Percentiles rank a stretch among this genome's conserved stretches.
These are phyloP conservation scores for Nemapogon koenigi DNA, from an alignment of 2,888 invertebrate genomes.

Conservation along the genomic window DNA sequence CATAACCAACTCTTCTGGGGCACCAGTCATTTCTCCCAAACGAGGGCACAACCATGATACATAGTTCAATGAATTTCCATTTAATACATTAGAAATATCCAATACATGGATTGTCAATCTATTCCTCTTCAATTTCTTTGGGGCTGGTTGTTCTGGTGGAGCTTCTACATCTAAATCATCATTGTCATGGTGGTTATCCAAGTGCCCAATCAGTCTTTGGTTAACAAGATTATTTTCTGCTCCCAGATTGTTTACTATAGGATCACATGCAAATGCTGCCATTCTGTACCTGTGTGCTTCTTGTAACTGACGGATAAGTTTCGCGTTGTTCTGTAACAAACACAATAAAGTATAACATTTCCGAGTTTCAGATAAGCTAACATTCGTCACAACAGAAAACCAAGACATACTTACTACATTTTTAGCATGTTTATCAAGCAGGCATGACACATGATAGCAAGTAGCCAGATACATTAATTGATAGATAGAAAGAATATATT, in stretches of 20 bases:
- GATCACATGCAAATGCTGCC: conserved; percentile 60
- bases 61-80: conserved; percentile 68
- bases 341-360: too few species aligned
- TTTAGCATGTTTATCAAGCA: too few species aligned
- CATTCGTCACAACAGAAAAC: too few species aligned
- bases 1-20: conserved; percentile 89
- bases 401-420: too few species aligned
- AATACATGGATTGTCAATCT: conserved; percentile 85
- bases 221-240: conserved; percentile 55
- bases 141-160: conserved; percentile 43
- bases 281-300: conserved; percentile 58
- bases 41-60: conserved; percentile 75
- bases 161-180: conserved; percentile 34
- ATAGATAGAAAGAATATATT: too few species aligned
- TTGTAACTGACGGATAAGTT: conserved; percentile 53
- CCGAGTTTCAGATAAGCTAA: too few species aligned
- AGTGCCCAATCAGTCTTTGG: conserved; percentile 52
- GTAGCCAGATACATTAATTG: too few species aligned
- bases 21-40: conserved; percentile 69
- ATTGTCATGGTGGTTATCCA: conserved; percentile 43
- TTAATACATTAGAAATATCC: conserved; percentile 77
- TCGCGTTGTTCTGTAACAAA: conserved; percentile 55
- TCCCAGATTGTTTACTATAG: conserved; percentile 30
- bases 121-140: conserved; percentile 69
- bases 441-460: too few species aligned